Conservation (phyloP, 2,113 vertebrate genomes). For the Nyctibius bracteatus region DNA sequence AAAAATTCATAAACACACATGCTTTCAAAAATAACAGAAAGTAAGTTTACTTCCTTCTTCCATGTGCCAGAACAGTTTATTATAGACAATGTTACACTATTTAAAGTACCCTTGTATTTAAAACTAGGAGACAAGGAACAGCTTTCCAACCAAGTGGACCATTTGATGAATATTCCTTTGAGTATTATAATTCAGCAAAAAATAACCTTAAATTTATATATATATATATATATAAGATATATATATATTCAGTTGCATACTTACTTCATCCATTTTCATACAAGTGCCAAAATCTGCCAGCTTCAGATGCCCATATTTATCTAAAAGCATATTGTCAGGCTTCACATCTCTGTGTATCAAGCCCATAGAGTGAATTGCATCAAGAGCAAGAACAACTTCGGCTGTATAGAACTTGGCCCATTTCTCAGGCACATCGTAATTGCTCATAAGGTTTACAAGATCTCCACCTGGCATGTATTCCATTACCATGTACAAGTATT, state of each 20-base stretch:
- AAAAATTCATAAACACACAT: background rate
- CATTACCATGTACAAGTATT: conserved; percentile 98
- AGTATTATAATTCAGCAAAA: background rate
- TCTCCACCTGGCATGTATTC: conserved; percentile 99
- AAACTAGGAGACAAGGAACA: background rate
- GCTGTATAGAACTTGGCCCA: conserved; percentile 99
- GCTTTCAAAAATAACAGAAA: conserved; percentile 7
- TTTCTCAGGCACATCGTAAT: conserved; percentile 97
- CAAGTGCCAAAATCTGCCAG: conserved; percentile 98
- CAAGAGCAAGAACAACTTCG: conserved; percentile 95
- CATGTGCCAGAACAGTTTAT: background rate
- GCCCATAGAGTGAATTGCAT: conserved; percentile 98
- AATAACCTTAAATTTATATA: background rate
- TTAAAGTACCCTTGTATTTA: background rate
- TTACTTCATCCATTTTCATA: conserved; percentile 99
- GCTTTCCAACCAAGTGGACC: background rate
- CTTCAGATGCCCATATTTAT: conserved; percentile 92
- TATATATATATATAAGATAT: too few species aligned
- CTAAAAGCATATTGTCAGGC: conserved; percentile 98
- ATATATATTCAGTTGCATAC: conserved; percentile 53
- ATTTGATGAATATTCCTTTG: background rate
- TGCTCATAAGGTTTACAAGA: conserved; percentile 99
- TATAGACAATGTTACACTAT: background rate
- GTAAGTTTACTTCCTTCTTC: background rate
- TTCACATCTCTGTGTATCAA: conserved; percentile 98